Evolutionary conservation across 2,888 invertebrate species (phyloP), one percentile per base, ranked within the genome.

Genomic region (Trichopoda pennipes): DNA sequence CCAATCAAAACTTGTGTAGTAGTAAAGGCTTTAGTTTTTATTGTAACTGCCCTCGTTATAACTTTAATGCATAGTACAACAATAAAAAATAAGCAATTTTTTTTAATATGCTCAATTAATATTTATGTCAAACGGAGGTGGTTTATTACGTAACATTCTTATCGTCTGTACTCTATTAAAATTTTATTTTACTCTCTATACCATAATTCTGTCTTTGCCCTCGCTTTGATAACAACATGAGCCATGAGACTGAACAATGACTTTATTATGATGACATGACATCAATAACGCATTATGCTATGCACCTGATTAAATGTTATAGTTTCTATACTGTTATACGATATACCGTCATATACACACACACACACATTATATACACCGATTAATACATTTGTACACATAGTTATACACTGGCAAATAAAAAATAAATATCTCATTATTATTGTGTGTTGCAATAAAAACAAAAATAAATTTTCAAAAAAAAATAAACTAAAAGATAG

Each of bases 291-390:
- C 75, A 79, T 76, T 79, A 63, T 70, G 14, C 53, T 75, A 60
- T 82, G 68, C 79, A 82, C 82, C 82, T 82, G 82, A 79, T 82
- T 75, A 82, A 76, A 82, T 82, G 82, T 68, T 72, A 75, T 28
- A 66, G 23, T 63, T 61, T 55, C 21, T n/a, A 32, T 10, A 8
- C 8, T 47, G n/a, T 28, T 12, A 49, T 32, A n/a, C n/a, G n/a
- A n/a, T n/a, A n/a, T n/a, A n/a, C n/a, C n/a, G n/a, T n/a, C n/a
- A n/a, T n/a, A n/a, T 79, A 28, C 61, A 38, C 3, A 35, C 35
- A 35, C 35, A 35, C 9, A 3, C 12, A 6, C 8, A 28, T 8
- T 28, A 4, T 6, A 28, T 4, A 12, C 12, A 38, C 2, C 1
- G 10, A 1, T 38, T 2, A 38, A 38, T 12, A n/a, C n/a, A 1